Conservation (phyloP, 2,113 vertebrate species). For the Myrmecophaga tridactyla region DNA sequence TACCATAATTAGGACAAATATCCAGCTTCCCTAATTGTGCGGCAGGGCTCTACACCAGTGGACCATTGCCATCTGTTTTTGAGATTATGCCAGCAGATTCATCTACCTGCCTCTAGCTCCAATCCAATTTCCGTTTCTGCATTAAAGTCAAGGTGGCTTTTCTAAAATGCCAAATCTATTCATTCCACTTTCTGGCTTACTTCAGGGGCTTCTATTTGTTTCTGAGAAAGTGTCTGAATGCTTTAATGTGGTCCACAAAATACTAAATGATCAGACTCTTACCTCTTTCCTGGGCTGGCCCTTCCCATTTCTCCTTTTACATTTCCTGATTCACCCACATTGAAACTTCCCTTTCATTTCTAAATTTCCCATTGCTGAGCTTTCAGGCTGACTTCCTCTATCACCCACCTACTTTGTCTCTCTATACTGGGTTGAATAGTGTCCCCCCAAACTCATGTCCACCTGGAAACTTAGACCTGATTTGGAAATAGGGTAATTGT, state of each 20-base stretch:
- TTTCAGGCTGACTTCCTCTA: accelerated
- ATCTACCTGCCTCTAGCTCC: not conserved
- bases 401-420: not conserved
- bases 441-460: no score
- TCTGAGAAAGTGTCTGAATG: not conserved
- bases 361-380: not conserved
- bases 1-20: accelerated
- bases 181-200: not conserved
- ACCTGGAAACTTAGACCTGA: no score
- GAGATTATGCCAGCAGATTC: not conserved
- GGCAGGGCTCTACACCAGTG: no score
- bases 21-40: accelerated
- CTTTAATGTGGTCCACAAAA: not conserved
- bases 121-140: not conserved
- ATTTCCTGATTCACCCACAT: not conserved
- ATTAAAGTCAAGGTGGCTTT: not conserved
- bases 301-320: not conserved
- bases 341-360: not conserved
- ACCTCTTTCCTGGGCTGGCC: not conserved
- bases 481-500: no score
- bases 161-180: not conserved
- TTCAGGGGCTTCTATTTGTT: not conserved
- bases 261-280: not conserved
- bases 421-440: no score
- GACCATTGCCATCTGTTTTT: not conserved